Conservation (phyloP, 92 coral and sea anemone species). For the Plumapathes pennacea region DNA sequence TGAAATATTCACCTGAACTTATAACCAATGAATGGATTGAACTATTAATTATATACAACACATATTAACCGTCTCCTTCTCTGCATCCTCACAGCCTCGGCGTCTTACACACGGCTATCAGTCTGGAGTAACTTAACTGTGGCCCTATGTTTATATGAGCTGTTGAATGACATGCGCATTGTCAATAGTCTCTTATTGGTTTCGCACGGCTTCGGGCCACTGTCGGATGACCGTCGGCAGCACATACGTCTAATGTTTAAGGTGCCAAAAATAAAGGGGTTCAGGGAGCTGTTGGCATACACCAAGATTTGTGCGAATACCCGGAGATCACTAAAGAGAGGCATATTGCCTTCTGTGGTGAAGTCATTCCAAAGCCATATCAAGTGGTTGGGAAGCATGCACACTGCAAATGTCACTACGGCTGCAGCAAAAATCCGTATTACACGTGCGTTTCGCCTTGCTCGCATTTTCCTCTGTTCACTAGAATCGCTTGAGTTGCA, state of each 20-base stretch:
- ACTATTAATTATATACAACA: too few relatives aligned
- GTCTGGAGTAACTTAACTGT: too few relatives aligned
- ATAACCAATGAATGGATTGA: too few relatives aligned
- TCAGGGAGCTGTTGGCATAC: constrained; percentile 83
- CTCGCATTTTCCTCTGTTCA: constrained; percentile 49
- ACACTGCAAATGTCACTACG: constrained; percentile 75
- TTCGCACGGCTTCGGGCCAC: not conserved
- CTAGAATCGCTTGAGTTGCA: constrained; percentile 44
- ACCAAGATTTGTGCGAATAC: constrained; percentile 78
- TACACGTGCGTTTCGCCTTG: constrained; percentile 70
- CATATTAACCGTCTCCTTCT: too few relatives aligned
- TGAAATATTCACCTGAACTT: too few relatives aligned
- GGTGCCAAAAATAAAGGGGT: constrained; percentile 95
- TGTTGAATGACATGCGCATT: constrained; percentile 55
- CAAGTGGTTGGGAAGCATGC: constrained; percentile 88
- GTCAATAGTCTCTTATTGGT: constrained; percentile 27
- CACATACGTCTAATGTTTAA: constrained; percentile 56
- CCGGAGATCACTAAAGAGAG: constrained; percentile 46
- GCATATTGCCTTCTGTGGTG: constrained; percentile 48
- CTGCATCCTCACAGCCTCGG: too few relatives aligned
- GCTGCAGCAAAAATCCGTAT: constrained; percentile 85
- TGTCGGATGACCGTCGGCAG: constrained; percentile 9
- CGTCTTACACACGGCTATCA: too few relatives aligned
- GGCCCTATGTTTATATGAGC: constrained; percentile 34
- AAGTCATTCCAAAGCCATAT: constrained; percentile 92